Evolutionary conservation across 2,113 vertebrate species (phyloP).

Genomic region (Perognathus longimembris): DNA sequence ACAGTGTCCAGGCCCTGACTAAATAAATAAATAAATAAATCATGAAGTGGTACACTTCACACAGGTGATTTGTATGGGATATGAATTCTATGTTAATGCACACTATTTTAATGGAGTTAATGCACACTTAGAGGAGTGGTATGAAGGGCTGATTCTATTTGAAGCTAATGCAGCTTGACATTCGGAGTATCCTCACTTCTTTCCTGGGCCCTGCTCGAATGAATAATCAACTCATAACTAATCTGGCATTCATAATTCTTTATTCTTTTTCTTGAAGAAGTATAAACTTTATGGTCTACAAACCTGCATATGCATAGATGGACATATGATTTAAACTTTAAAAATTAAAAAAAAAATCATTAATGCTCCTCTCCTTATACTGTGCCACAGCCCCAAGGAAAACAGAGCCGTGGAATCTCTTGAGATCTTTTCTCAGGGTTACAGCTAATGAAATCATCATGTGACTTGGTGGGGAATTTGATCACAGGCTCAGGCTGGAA

Average conservation of each 20-base stretch:
- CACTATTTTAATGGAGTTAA: neutral
- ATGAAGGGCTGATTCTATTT: neutral
- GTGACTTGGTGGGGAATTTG: neutral
- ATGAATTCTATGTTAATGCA: neutral
- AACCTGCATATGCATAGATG: neutral
- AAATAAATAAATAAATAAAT: neutral
- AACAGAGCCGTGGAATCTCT: neutral
- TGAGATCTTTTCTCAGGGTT: neutral
- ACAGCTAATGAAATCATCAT: neutral
- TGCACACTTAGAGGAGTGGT: neutral
- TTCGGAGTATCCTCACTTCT: neutral
- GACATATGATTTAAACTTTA: too few species aligned
- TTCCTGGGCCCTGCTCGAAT: too few species aligned
- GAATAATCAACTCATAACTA: neutral
- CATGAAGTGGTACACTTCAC: neutral
- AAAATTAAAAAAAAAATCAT: too few species aligned
- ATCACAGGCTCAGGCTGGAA: neutral
- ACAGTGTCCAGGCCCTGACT: too few species aligned
- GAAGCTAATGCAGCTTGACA: neutral
- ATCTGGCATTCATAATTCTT: neutral
- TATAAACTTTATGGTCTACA: neutral
- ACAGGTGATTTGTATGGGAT: neutral
- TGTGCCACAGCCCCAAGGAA: neutral
- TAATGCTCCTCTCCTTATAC: neutral
- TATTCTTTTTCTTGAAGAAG: slow-evolving; percentile 23